Evolutionary conservation across 2,113 vertebrate genomes (phyloP).

Genomic region (Eubucco bourcierii): DNA sequence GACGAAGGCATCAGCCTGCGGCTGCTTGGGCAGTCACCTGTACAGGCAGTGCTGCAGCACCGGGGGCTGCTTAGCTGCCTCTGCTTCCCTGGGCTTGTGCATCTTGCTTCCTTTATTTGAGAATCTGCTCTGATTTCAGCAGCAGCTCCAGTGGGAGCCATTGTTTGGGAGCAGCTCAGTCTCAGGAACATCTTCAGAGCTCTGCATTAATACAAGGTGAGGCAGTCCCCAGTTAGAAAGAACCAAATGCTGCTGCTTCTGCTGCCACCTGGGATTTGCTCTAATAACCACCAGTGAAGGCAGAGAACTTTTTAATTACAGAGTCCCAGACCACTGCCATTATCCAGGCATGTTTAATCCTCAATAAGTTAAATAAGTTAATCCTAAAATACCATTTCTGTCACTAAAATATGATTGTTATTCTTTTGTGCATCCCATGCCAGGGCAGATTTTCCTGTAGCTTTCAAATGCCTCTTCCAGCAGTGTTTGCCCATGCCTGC

Average conservation of each 20-base stretch:
- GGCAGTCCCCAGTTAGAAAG: not conserved
- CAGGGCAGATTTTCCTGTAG: not conserved
- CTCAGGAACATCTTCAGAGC: not conserved
- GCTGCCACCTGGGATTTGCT: not conserved
- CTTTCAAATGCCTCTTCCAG: not conserved
- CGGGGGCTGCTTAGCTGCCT: not conserved
- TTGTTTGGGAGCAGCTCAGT: not conserved
- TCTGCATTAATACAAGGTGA: not conserved
- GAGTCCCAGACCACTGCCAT: not conserved
- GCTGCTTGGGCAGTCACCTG: not conserved
- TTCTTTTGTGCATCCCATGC: not conserved
- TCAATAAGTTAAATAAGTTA: not conserved
- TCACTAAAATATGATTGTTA: not conserved
- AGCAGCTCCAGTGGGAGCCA: not conserved
- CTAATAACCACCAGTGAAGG: not conserved
- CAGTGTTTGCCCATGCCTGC: not conserved
- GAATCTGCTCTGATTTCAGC: not conserved
- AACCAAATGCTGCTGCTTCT: not conserved
- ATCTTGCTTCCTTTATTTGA: conserved; percentile 10
- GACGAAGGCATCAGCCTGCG: conserved; percentile 3
- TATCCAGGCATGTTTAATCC: not conserved
- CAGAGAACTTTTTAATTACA: not conserved
- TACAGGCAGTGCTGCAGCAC: not conserved
- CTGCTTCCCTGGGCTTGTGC: not conserved
- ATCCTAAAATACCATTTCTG: not conserved